A percentile compares a stretch with the other conserved stretches of the same genome.
Evolutionary conservation across 2,888 invertebrate species (phyloP).

Genomic region (Isoperla grammatica): DNA sequence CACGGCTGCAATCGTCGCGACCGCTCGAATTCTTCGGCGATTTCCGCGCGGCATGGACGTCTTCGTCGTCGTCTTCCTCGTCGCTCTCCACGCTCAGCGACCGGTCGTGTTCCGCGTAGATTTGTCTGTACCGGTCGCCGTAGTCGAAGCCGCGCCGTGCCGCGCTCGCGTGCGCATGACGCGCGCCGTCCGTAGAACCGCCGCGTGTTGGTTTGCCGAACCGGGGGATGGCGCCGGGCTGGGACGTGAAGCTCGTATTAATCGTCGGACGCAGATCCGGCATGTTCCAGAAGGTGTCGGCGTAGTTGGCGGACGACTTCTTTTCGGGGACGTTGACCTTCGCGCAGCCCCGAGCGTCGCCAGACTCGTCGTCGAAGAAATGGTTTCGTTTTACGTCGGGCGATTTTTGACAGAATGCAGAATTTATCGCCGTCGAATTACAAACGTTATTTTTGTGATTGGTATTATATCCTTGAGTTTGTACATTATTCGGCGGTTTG

Average conservation of each 20-base stretch:
- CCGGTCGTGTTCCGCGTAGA: constrained; percentile 42
- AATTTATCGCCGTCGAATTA: not conserved
- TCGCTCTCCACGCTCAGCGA: constrained; percentile 27
- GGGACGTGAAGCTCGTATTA: constrained; percentile 50
- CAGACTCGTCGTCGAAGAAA: too few species aligned
- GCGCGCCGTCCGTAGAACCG: too few species aligned
- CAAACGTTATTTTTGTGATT: not conserved
- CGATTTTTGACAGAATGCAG: not conserved
- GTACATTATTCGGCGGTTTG: too few species aligned
- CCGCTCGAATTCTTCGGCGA: too few species aligned
- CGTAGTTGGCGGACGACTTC: not conserved
- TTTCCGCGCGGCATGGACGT: too few species aligned
- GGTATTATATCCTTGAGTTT: too few species aligned
- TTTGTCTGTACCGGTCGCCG: constrained; percentile 43
- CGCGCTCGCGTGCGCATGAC: too few species aligned
- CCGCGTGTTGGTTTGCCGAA: too few species aligned
- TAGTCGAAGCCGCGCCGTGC: constrained; percentile 42
- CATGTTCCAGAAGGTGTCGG: not conserved
- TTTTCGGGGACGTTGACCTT: not conserved
- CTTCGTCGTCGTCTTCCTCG: not conserved
- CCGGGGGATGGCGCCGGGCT: too few species aligned
- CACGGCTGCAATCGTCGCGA: too few species aligned
- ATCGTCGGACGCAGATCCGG: constrained; percentile 47
- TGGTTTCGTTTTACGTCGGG: too few species aligned
- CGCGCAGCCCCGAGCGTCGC: too few species aligned